Base-by-base conservation (phyloP, 2,888 invertebrate species). In the Caenorhabditis sulstoni region DNA sequence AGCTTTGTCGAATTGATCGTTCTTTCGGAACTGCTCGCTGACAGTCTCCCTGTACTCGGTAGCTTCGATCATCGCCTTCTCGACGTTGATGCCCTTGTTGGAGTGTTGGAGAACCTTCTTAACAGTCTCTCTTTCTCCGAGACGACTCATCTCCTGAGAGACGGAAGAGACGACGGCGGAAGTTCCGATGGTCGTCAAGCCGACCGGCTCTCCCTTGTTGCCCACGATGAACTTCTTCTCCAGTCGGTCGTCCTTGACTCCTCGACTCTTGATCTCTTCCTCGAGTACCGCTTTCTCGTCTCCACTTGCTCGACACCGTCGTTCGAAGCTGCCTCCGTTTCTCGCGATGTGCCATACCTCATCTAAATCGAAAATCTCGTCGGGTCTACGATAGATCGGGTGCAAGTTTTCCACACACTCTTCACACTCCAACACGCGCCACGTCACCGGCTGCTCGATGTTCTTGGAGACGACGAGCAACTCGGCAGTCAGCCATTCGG, bases 331-430 rank as follows among this genome's bases (percentile, higher is more conserved):
- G 16, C 86, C 87, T 3, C 87, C 87, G 55, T 81, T 66, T 41
- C 86, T 74, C 37, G 83, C 66, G 18, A 81, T 73, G 29, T 71
- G 68, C 81, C 78, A 76, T 18, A 71, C 76, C 22, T 78, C 66
- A 77, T 86, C 85, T 86, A 80, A 86, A 86, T 84, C 76, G 53
- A 57, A 57, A 64, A 58, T 18, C 44, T 85, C 74, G 64, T 67
- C 62, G 67, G 75, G 74, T 61, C 73, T 81, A 50, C 74, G 77
- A 73, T 84, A 86, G 50, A 81, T 84, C 65, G 85, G 80, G 67
- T 81, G 81, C 65, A 86, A 71, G 68, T 84, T 82, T 62, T 84
- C 84, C 61, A 70, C 71, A 68, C 70, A 74, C 65, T 84, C 84
- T 53, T 77, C 82, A 66, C 81, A 82, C 75, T 84, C 84, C 52